These are phyloP conservation scores for Apodemia mormo DNA, from an alignment of 2,888 invertebrate genomes.

Conservation along the genomic window DNA sequence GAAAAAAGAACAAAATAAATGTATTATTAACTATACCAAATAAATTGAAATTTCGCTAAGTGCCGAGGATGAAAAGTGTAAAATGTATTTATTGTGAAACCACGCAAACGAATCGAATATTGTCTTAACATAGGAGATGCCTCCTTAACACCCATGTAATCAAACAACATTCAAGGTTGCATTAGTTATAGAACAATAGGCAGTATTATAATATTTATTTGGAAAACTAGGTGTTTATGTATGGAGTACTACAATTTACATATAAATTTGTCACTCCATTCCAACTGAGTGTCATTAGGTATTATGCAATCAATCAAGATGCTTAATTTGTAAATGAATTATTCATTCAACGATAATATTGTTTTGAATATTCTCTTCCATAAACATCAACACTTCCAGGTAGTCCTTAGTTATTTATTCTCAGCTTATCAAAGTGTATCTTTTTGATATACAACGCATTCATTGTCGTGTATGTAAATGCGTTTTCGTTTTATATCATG, in stretches of 20 bases:
- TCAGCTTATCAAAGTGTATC: background rate
- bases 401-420: background rate
- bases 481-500: background rate
- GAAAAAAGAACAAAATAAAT: too few species aligned
- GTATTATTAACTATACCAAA: too few species aligned
- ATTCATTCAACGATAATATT: conserved; percentile 29
- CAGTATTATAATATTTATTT: conserved; percentile 13
- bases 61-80: too few species aligned
- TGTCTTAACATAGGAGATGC: background rate
- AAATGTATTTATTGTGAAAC: too few species aligned
- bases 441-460: background rate
- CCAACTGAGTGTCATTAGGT: conserved; percentile 10
- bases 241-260: background rate
- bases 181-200: conserved; percentile 9
- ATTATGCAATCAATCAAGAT: conserved; percentile 38
- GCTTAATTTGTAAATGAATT: conserved; percentile 33
- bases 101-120: background rate
- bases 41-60: too few species aligned
- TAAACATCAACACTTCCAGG: background rate
- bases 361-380: conserved; percentile 18
- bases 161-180: conserved; percentile 14
- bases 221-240: conserved; percentile 12
- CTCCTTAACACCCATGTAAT: background rate
- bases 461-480: background rate
- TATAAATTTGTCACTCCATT: conserved; percentile 16